These are phyloP conservation scores for Tyrophagus putrescentiae DNA, from an alignment of 1,140 invertebrate species.

Conservation along the genomic window DNA sequence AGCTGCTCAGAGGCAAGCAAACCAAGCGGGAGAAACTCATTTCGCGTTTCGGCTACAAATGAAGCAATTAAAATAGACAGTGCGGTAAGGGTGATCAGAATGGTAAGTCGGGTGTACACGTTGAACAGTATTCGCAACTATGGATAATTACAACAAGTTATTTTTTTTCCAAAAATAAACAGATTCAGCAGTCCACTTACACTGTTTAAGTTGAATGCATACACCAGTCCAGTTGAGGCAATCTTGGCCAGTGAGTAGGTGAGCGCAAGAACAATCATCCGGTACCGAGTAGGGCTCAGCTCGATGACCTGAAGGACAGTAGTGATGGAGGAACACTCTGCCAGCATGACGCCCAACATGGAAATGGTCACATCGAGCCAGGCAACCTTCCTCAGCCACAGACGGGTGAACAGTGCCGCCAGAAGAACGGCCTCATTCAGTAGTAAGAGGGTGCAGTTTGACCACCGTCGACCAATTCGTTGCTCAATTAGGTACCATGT, in stretches of 20 bases:
- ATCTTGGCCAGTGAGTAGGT: background rate
- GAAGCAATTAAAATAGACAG: slow-evolving; percentile 8
- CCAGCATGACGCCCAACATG: slow-evolving; percentile 6
- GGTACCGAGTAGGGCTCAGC: background rate
- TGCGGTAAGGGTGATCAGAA: background rate
- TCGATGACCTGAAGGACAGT: slow-evolving; percentile 4
- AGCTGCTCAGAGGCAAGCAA: slow-evolving; percentile 5
- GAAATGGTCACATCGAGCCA: slow-evolving; percentile 11
- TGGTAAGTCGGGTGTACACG: background rate
- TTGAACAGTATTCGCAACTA: slow-evolving; percentile 9
- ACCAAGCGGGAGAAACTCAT: slow-evolving; percentile 7
- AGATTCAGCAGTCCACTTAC: background rate
- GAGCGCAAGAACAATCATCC: background rate
- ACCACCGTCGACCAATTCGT: slow-evolving; percentile 15
- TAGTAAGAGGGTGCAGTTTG: slow-evolving; percentile 3
- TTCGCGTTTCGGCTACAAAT: slow-evolving; percentile 13
- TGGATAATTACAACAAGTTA: background rate
- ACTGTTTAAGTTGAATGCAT: background rate
- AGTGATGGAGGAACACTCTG: background rate
- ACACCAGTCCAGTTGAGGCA: background rate
- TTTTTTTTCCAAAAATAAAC: background rate
- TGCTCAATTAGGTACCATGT: slow-evolving; percentile 16
- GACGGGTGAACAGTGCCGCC: background rate
- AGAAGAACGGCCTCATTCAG: background rate
- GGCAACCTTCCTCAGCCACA: background rate